A percentile compares a stretch with the other conserved stretches of the same genome.
These are phyloP conservation scores for Macrobrachium nipponense DNA, from an alignment of 1,140 invertebrate genomes.

Conservation along the genomic window DNA sequence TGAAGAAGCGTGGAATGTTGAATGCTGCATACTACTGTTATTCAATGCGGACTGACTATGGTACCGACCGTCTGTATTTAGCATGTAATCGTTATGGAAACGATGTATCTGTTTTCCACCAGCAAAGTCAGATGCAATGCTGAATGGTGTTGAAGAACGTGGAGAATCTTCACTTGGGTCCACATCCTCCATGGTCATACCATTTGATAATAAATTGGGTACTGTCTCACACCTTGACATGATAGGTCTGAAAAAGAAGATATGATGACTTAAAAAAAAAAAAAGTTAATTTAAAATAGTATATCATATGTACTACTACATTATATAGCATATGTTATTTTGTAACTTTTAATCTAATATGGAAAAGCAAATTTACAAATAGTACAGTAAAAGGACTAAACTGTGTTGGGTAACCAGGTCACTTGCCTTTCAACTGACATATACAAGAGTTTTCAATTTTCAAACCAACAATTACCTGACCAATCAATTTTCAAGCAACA, in stretches of 20 bases:
- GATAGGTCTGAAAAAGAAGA: conserved; percentile 26
- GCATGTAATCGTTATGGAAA: neutral
- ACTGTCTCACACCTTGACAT: conserved; percentile 48
- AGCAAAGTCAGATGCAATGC: conserved; percentile 35
- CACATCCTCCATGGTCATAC: neutral
- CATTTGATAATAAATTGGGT: conserved; percentile 27
- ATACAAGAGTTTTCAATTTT: no score
- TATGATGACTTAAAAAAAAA: neutral
- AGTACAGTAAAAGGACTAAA: no score
- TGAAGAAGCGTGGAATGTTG: conserved; percentile 42
- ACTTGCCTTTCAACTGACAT: no score
- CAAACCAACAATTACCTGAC: no score
- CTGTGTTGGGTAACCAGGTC: no score
- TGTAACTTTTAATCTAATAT: no score
- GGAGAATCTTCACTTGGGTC: conserved; percentile 23
- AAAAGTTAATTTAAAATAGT: no score
- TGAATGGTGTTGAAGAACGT: conserved; percentile 50
- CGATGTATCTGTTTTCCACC: neutral
- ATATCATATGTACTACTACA: no score
- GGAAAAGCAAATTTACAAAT: no score
- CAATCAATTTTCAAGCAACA: no score
- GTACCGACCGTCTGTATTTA: neutral
- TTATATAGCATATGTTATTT: no score
- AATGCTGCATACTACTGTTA: conserved; percentile 13
- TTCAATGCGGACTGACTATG: neutral